Conservation (phyloP, 1,140 invertebrate genomes). For the Trichomalopsis sarcophagae region DNA sequence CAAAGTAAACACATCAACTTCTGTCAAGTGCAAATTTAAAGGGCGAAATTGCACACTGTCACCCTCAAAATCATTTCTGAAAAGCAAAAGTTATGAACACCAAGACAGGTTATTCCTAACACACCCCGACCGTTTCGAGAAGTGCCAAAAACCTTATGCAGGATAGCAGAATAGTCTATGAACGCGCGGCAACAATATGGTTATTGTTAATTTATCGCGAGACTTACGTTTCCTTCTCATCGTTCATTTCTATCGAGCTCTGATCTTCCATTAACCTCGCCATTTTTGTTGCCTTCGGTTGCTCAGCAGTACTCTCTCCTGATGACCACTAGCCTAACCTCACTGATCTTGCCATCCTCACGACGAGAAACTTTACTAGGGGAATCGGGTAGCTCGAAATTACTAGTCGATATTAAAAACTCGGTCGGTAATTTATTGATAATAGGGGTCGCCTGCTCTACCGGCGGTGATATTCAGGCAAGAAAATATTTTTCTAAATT, state of each 20-base stretch:
- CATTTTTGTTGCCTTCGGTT: conserved; percentile 61
- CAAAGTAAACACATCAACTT: neutral
- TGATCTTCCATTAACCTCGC: conserved; percentile 66
- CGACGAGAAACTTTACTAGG: neutral
- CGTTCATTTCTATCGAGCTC: conserved; percentile 66
- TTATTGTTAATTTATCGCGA: conserved; percentile 9
- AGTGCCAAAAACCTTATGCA: conserved; percentile 44
- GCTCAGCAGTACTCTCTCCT: conserved; percentile 7
- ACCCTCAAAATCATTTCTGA: neutral
- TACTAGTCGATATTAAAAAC: neutral
- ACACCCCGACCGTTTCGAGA: neutral
- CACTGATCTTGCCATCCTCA: neutral
- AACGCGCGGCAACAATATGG: neutral
- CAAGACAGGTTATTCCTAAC: conserved; percentile 23
- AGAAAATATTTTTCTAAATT: neutral
- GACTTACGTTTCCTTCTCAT: conserved; percentile 71
- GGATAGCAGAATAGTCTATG: conserved; percentile 27
- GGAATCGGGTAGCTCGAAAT: neutral
- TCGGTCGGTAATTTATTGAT: neutral
- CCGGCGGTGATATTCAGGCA: neutral
- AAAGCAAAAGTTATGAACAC: neutral
- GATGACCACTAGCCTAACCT: conserved; percentile 43
- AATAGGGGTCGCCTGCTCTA: neutral
- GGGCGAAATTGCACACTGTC: neutral
- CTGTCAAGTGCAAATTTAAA: neutral